Percentiles rank a stretch among this genome's conserved stretches.
Evolutionary conservation across 2,888 invertebrate genomes (phyloP).

Genomic region (Erynnis tages): DNA sequence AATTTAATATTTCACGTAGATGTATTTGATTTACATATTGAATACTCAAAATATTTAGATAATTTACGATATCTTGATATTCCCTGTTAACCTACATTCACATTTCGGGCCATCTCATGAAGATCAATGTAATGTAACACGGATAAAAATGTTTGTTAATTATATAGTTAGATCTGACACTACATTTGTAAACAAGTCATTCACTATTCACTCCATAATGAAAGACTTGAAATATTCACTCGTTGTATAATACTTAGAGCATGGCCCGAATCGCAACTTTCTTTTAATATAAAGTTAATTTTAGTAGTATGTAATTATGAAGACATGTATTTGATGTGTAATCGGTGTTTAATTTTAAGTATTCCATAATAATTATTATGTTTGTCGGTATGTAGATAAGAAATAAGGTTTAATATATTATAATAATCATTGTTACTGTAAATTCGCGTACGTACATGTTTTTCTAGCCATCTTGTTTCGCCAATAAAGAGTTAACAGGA

Average conservation of each 20-base stretch:
- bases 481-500: not conserved
- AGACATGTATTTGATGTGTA: conserved; percentile 52
- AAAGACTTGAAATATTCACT: not conserved
- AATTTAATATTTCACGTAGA: too few species aligned
- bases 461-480: not conserved
- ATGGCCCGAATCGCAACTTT: not conserved
- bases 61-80: conserved; percentile 15
- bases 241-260: not conserved
- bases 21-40: not conserved
- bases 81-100: conserved; percentile 1
- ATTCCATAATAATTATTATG: conserved; percentile 47
- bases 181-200: not conserved
- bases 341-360: conserved; percentile 47
- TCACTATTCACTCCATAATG: not conserved
- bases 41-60: conserved; percentile 3
- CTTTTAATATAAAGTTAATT: conserved; percentile 5
- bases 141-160: not conserved
- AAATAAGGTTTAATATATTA: conserved; percentile 27
- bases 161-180: not conserved
- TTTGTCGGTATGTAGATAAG: conserved; percentile 22
- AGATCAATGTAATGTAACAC: not conserved
- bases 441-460: conserved; percentile 3
- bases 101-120: not conserved
- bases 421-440: not conserved
- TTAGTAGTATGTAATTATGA: conserved; percentile 43